Percentiles rank a stretch among this genome's conserved stretches.
These are phyloP conservation scores for Phyto melanocephala DNA, from an alignment of 2,888 invertebrate species.

Conservation along the genomic window DNA sequence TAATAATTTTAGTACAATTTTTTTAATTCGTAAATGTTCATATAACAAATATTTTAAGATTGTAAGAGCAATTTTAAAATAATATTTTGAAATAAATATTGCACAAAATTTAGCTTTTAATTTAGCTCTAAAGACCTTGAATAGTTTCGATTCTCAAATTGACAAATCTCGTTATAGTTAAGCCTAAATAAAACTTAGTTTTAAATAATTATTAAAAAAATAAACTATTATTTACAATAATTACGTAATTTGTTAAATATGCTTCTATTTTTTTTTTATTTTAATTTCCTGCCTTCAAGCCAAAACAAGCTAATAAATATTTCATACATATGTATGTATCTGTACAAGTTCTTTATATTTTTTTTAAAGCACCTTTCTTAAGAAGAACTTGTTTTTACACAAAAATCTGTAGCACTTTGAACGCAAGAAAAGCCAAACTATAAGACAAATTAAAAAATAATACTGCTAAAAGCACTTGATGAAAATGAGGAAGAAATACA, in stretches of 20 bases:
- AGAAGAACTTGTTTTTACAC: constrained; percentile 13
- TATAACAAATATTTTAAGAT: too few species aligned
- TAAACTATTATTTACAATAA: constrained; percentile 50
- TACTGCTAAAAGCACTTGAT: constrained; percentile 68
- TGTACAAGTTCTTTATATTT: not conserved
- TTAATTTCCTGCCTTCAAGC: not conserved
- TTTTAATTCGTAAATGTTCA: too few species aligned
- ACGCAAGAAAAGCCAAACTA: constrained; percentile 20
- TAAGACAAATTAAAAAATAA: constrained; percentile 57
- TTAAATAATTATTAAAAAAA: constrained; percentile 3
- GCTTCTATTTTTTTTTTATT: not conserved
- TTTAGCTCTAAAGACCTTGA: too few species aligned
- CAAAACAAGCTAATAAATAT: not conserved
- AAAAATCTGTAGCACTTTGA: constrained; percentile 36
- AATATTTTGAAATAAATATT: too few species aligned
- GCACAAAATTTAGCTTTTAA: too few species aligned
- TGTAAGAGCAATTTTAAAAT: too few species aligned
- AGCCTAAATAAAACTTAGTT: constrained; percentile 5
- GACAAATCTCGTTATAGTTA: not conserved
- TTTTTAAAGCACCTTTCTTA: constrained; percentile 38
- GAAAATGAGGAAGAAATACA: constrained; percentile 40
- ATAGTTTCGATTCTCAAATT: not conserved
- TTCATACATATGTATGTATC: not conserved
- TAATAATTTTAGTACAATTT: too few species aligned
- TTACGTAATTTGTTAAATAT: not conserved